Conservation (phyloP, 2,797 vertebrate genomes). For the Chelonia mydas region DNA sequence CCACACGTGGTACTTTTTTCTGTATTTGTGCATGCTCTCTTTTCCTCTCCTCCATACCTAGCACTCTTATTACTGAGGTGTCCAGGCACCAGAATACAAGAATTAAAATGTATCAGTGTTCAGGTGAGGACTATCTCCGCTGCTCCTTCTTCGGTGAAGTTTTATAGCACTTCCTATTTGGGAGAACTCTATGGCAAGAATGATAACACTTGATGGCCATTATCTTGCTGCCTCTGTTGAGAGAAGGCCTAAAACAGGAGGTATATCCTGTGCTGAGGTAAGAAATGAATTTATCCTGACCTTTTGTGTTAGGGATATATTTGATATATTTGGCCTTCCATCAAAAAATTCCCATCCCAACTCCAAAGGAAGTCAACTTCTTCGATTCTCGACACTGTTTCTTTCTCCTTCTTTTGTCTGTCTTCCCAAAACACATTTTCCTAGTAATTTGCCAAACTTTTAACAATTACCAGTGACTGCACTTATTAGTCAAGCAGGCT, state of each 20-base stretch:
- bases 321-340: background rate
- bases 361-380: background rate
- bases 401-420: background rate
- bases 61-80: background rate
- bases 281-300: constrained; percentile 25
- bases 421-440: background rate
- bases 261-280: constrained; percentile 41
- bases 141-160: background rate
- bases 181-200: constrained; percentile 12
- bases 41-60: background rate
- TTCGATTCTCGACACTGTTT: constrained; percentile 13
- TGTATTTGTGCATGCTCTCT: background rate
- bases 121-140: background rate
- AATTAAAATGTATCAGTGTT: background rate
- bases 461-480: constrained; percentile 21
- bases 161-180: constrained; percentile 6
- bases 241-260: constrained; percentile 35
- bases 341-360: constrained; percentile 9
- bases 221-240: constrained; percentile 39
- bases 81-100: background rate
- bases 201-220: constrained; percentile 44
- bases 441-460: background rate
- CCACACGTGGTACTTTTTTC: no score
- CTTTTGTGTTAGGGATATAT: background rate
- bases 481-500: background rate